Percentiles rank a stretch among this genome's conserved stretches.
phyloP scores from a whole-genome alignment of 2,888 invertebrate species.

The Leuctra nigra region DNA sequence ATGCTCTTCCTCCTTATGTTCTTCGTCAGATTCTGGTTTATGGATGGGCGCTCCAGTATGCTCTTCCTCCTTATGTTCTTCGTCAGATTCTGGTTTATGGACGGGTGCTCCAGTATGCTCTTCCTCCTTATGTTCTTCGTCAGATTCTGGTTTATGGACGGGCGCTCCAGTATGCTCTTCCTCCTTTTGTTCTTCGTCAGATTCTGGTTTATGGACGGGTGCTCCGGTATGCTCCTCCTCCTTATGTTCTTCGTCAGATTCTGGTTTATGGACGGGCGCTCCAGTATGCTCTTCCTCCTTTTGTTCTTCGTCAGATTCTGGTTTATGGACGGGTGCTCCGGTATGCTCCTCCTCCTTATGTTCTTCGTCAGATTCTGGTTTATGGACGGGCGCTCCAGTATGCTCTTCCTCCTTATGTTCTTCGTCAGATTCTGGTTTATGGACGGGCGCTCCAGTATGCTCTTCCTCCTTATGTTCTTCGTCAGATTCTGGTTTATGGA shows the following conservation, averaged over 20 bases:
- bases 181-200: constrained; percentile 22
- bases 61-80: constrained; percentile 27
- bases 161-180: constrained; percentile 6
- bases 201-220: constrained; percentile 10
- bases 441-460: no score
- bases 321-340: no score
- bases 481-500: no score
- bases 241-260: constrained; percentile 32
- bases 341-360: no score
- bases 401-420: no score
- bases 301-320: no score
- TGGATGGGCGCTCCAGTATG: constrained; percentile 2
- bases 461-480: no score
- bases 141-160: background rate
- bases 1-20: no score
- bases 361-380: no score
- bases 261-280: no score
- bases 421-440: no score
- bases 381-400: background rate
- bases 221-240: constrained; percentile 16
- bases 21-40: constrained; percentile 14
- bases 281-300: no score
- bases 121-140: background rate
- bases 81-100: constrained; percentile 8
- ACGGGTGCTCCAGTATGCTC: background rate